Percentiles rank a stretch among this genome's conserved stretches.
phyloP scores from a whole-genome alignment of 2,113 vertebrate genomes.

The Corythaixoides concolor region DNA sequence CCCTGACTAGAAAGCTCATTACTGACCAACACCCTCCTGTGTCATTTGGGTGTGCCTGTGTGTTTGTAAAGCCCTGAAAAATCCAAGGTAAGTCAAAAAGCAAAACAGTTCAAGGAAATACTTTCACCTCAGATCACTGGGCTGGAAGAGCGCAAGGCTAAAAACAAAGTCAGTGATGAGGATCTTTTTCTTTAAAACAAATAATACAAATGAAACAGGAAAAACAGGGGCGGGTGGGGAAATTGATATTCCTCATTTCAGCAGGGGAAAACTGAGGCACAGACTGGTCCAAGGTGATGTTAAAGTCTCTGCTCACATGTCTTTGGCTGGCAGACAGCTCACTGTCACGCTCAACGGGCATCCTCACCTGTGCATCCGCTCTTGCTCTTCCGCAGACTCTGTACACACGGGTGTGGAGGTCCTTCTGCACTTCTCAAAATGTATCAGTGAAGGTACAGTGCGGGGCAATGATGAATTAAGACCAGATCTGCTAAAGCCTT shows the following conservation, averaged over 20 bases:
- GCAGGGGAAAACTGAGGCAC: background rate
- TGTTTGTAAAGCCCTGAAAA: background rate
- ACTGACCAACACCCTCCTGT: conserved; percentile 33
- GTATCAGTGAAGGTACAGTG: accelerated
- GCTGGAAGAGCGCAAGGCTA: background rate
- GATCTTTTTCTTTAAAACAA: background rate
- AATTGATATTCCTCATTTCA: background rate
- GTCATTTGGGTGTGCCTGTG: conserved; percentile 13
- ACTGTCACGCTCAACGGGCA: accelerated
- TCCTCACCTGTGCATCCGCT: accelerated
- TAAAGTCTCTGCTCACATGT: background rate
- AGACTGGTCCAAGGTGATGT: background rate
- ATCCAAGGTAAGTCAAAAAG: background rate
- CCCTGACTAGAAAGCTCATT: background rate
- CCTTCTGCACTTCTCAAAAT: background rate
- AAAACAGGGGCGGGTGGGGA: background rate
- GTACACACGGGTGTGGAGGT: background rate
- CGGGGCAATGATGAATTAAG: background rate
- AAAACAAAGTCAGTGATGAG: background rate
- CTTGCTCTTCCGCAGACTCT: background rate
- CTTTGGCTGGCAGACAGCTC: background rate
- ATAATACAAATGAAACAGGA: background rate
- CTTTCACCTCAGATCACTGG: background rate
- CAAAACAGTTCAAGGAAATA: background rate
- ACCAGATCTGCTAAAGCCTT: background rate